Base-by-base conservation (phyloP, 2,797 vertebrate genomes). In the Propithecus perrieri region DNA sequence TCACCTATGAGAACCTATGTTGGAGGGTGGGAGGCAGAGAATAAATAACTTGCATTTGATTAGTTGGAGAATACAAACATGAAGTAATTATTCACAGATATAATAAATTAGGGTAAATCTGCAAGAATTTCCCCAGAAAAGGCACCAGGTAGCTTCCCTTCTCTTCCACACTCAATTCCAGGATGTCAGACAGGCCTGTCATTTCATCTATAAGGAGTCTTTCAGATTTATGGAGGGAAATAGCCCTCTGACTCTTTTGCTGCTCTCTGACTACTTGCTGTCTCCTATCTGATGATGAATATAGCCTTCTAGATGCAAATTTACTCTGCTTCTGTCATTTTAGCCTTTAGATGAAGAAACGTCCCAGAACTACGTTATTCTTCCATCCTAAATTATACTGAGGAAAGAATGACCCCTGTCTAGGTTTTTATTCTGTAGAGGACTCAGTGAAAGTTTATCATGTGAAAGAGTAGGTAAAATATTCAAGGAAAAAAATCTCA, bases 351-450 rank as follows among this genome's bases (percentile, higher is more conserved):
- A 1, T 74, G 28, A 96, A 12, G n/a, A 87, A 35, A 1, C 35
- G 78, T 94, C 46, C 75, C 81, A 91, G 90, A 97, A 78, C 3
- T 26, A 78, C 14, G 17, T 95, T 89, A 55, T 18, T 87, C 59
- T 89, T 96, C 35, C 15, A 75, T 57, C 20, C n/a, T 92, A 94
- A 93, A 85, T 79, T 57, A 79, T 72, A 43, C 55, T 85, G n/a
- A 96, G 41, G 50, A 59, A 86, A 71, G 11, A 84, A 15, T 84
- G 43, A 76, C 50, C 17, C 7, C 11, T 6, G 5, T 69, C 48
- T 75, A 33, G 6, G 48, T 65, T 91, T 80, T 95, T 57, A 79
- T 72, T 80, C 48, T n/a, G 1, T 74, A 83, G 89, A 93, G 50
- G 18, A 79, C 18, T 74, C 28, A 59, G 28, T 57, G 50, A 85